Evolutionary conservation across 2,113 vertebrate genomes (phyloP).

Genomic region (Pachycephala philippinensis): DNA sequence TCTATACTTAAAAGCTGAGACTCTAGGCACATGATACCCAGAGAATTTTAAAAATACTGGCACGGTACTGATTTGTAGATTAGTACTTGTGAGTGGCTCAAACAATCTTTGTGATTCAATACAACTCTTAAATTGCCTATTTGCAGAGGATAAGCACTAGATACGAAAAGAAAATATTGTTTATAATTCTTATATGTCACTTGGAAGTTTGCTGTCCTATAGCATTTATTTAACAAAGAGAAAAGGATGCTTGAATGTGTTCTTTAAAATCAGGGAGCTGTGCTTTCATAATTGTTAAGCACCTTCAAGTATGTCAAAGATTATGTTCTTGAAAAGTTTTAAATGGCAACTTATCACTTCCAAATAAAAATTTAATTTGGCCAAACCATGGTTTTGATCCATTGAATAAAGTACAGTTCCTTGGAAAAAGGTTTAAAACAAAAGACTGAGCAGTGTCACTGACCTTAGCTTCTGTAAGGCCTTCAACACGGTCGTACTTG

Average conservation of each 20-base stretch:
- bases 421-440: background rate
- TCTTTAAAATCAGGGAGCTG: background rate
- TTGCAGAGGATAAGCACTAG: background rate
- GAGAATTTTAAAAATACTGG: background rate
- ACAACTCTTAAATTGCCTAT: background rate
- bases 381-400: background rate
- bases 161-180: background rate
- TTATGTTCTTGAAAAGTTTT: background rate
- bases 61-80: background rate
- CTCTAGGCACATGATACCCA: background rate
- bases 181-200: background rate
- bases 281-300: constrained; percentile 7
- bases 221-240: background rate
- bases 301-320: background rate
- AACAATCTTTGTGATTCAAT: background rate
- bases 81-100: background rate
- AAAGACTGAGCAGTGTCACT: no score
- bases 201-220: background rate
- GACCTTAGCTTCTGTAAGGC: no score
- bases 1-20: background rate
- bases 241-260: background rate
- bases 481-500: no score
- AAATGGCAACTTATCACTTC: background rate
- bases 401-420: background rate
- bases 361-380: background rate